These are phyloP conservation scores for Epinotia nisella DNA, from an alignment of 2,888 invertebrate species.

Conservation along the genomic window DNA sequence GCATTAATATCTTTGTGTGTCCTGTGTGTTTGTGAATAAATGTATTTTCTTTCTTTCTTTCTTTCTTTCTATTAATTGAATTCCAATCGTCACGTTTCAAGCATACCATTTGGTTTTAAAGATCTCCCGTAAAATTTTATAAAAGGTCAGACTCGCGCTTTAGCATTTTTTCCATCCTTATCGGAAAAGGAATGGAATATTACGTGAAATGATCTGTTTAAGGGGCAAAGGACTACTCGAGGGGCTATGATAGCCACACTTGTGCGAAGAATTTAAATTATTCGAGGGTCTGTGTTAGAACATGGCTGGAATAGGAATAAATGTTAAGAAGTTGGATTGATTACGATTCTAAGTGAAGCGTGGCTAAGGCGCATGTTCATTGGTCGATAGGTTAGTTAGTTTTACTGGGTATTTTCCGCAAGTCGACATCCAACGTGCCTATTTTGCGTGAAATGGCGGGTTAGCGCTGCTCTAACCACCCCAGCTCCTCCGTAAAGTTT, in stretches of 20 bases:
- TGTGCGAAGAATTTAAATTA: constrained; percentile 23
- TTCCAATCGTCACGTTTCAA: background rate
- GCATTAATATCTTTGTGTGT: too few relatives aligned
- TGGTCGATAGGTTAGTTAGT: too few relatives aligned
- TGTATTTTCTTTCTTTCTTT: too few relatives aligned
- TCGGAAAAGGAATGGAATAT: constrained; percentile 26
- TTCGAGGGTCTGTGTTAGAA: constrained; percentile 6
- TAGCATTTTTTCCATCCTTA: constrained; percentile 13
- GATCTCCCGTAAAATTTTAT: background rate
- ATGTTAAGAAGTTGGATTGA: constrained; percentile 12
- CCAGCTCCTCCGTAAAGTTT: too few relatives aligned
- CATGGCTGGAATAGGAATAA: constrained; percentile 8
- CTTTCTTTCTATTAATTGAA: too few relatives aligned
- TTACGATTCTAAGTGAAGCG: constrained; percentile 1
- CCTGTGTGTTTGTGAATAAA: too few relatives aligned
- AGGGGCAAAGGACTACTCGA: constrained; percentile 11
- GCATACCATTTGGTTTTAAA: background rate
- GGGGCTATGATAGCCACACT: constrained; percentile 23
- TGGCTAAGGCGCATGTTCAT: background rate
- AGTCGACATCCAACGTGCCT: too few relatives aligned
- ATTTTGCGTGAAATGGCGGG: too few relatives aligned
- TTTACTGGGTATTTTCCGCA: too few relatives aligned
- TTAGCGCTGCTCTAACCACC: too few relatives aligned
- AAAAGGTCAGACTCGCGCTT: background rate
- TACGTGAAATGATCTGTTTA: constrained; percentile 27